phyloP scores from a whole-genome alignment of 2,797 vertebrate genomes.

The Thalassophryne amazonica region DNA sequence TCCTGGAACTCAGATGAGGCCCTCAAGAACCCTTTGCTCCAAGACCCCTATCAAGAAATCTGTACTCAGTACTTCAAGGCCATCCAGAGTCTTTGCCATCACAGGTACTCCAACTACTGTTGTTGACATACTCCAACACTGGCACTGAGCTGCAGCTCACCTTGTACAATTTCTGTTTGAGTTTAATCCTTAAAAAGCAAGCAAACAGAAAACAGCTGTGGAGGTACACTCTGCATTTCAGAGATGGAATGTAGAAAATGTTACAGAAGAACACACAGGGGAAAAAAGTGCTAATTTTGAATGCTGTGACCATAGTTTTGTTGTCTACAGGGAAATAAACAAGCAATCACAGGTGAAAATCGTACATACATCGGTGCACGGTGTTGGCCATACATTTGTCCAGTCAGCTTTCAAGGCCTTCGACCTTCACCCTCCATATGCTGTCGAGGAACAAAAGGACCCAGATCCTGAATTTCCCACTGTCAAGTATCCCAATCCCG shows the following conservation, averaged over 20 bases:
- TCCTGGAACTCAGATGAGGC: constrained; percentile 88
- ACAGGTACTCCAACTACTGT: constrained; percentile 78
- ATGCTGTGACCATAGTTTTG: background rate
- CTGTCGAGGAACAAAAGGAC: constrained; percentile 92
- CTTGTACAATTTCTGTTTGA: background rate
- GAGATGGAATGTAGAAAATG: background rate
- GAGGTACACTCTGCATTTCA: background rate
- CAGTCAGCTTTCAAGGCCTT: constrained; percentile 91
- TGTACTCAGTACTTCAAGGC: constrained; percentile 86
- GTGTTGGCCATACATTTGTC: constrained; percentile 92
- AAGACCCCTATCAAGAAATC: constrained; percentile 81
- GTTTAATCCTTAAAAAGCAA: background rate
- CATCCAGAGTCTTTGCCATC: constrained; percentile 90
- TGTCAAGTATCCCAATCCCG: constrained; percentile 95
- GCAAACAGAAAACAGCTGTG: background rate
- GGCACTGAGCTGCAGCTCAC: no score
- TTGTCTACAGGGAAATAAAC: constrained; percentile 83
- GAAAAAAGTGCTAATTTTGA: no score
- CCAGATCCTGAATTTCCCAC: constrained; percentile 96
- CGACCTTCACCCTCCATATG: constrained; percentile 84
- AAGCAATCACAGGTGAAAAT: constrained; percentile 86
- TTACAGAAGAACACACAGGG: background rate
- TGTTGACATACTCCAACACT: no score
- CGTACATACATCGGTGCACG: constrained; percentile 97
- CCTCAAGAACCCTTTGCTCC: constrained; percentile 80